phyloP scores from a whole-genome alignment of 2,113 vertebrate genomes.

The Proteles cristata region DNA sequence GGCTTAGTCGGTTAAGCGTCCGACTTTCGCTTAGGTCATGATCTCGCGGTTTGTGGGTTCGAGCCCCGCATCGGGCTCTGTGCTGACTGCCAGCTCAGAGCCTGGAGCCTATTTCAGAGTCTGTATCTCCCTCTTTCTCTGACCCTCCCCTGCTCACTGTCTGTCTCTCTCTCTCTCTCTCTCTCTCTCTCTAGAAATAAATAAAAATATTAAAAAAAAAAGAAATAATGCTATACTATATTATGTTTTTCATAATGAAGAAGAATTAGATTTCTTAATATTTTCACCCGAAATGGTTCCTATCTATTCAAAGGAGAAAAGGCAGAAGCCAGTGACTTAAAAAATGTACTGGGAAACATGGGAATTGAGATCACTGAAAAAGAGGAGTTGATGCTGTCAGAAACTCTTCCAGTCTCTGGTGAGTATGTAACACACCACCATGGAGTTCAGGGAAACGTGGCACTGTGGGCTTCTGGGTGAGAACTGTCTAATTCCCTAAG shows the following conservation, averaged over 20 bases:
- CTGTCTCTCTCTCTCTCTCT: too few species aligned
- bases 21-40: too few species aligned
- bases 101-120: too few species aligned
- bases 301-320: conserved; percentile 60
- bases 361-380: conserved; percentile 31
- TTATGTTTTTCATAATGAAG: neutral
- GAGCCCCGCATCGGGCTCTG: too few species aligned
- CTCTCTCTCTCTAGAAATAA: too few species aligned
- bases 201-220: too few species aligned
- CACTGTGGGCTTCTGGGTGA: neutral
- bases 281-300: conserved; percentile 11
- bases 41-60: too few species aligned
- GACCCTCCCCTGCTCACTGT: too few species aligned
- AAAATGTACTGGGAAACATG: neutral
- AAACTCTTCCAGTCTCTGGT: neutral
- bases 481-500: neutral
- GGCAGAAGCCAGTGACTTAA: neutral
- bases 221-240: neutral
- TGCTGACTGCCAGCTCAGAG: too few species aligned
- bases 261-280: conserved; percentile 32
- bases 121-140: too few species aligned
- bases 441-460: neutral
- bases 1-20: too few species aligned
- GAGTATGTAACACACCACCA: neutral
- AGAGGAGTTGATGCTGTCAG: conserved; percentile 49